Base-by-base conservation (phyloP, 2,797 vertebrate genomes). In the Antennarius maculatus region DNA sequence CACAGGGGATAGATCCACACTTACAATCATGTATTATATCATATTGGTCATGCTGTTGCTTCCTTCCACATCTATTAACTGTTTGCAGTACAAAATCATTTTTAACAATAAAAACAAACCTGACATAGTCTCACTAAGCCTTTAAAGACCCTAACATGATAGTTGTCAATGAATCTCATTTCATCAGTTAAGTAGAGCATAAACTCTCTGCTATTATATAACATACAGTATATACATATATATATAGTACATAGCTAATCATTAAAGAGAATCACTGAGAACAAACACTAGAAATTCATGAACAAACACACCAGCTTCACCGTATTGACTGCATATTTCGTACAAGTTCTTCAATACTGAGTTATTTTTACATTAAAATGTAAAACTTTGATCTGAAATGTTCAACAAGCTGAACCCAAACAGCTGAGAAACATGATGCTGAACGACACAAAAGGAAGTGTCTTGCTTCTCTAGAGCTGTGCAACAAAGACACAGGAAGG, bases 401-500 rank as follows among this genome's bases (percentile, higher is more conserved):
- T 23, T 23, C 23, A 23, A 23, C 23, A 23, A 41, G 12, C 39
- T 9, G 3, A 31, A 39, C n/a, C 52, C 5, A 17, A 14, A 27
- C 2, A 0, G 2, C 7, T 31, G 1, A 27, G 31, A 53, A 55
- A 39, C 6, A 29, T 3, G 1, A 34, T n/a, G 15, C 41, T 46
- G 10, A 51, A 42, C n/a, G 5, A 42, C 9, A 14, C 11, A 73
- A 50, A 70, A 66, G 65, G 65, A 60, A 49, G 37, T 62, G 56
- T 14, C 27, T 4, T 61, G 16, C 58, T 4, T 17, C 54, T 73
- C 48, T 54, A 49, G 73, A 81, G 78, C 66, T 74, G 78, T 72
- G 41, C 63, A 45, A 76, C 54, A 71, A 78, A 67, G 68, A 54
- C 66, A 55, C 37, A 58, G 83, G 58, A 79, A 74, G 74, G 78